A percentile compares a stretch with the other conserved stretches of the same genome.
These are phyloP conservation scores for Acleris holmiana DNA, from an alignment of 2,888 invertebrate genomes.

Conservation along the genomic window DNA sequence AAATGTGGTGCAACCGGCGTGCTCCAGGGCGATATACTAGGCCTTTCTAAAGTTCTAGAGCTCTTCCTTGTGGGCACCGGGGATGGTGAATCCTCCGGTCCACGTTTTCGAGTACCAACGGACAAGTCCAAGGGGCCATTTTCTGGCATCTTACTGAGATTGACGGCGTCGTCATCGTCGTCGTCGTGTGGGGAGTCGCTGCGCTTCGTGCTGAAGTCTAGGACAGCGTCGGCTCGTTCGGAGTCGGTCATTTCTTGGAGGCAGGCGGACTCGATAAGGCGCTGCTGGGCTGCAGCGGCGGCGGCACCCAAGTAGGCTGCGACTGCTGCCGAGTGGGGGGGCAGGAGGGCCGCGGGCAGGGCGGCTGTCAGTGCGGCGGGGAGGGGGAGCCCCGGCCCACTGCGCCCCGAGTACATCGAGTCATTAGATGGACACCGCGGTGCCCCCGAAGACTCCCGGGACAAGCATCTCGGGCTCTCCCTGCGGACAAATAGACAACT, in stretches of 20 bases:
- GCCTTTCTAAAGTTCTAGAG: slow-evolving; percentile 87
- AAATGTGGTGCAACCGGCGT: slow-evolving; percentile 91
- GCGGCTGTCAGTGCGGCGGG: slow-evolving; percentile 87
- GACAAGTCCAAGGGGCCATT: slow-evolving; percentile 92
- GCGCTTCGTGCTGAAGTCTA: slow-evolving; percentile 93
- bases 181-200: slow-evolving; percentile 79
- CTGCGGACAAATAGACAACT: slow-evolving; percentile 84
- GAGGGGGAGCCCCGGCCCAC: slow-evolving; percentile 76
- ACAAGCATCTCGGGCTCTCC: slow-evolving; percentile 93
- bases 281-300: slow-evolving; percentile 89
- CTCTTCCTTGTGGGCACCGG: slow-evolving; percentile 87
- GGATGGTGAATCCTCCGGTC: slow-evolving; percentile 85
- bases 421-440: slow-evolving; percentile 91
- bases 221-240: slow-evolving; percentile 86
- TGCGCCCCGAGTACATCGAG: slow-evolving; percentile 89
- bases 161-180: slow-evolving; percentile 87
- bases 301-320: slow-evolving; percentile 91
- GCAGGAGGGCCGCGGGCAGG: slow-evolving; percentile 88
- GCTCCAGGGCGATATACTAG: slow-evolving; percentile 90
- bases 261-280: slow-evolving; percentile 89
- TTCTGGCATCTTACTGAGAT: slow-evolving; percentile 88
- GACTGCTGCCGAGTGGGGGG: slow-evolving; percentile 92
- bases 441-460: slow-evolving; percentile 90
- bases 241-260: slow-evolving; percentile 87
- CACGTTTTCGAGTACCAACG: slow-evolving; percentile 89